These are phyloP conservation scores for Lepidothrix coronata DNA, from an alignment of 2,113 vertebrate genomes.

Conservation along the genomic window DNA sequence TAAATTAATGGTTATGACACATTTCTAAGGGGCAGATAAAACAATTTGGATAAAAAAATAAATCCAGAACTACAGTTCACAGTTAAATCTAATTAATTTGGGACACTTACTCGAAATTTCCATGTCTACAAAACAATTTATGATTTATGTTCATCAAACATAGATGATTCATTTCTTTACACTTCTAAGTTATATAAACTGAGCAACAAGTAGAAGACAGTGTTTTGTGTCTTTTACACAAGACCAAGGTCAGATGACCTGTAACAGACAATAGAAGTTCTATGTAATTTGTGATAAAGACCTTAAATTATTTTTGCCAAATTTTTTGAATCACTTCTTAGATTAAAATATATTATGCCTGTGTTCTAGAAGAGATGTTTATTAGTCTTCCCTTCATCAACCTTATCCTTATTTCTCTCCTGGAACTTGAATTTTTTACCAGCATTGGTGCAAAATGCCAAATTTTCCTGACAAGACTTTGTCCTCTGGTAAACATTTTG, in stretches of 20 bases:
- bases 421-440: background rate
- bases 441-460: background rate
- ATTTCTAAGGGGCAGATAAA: background rate
- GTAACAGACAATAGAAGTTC: background rate
- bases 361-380: background rate
- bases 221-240: background rate
- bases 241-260: background rate
- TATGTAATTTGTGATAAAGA: background rate
- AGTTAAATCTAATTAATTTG: background rate
- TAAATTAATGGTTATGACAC: background rate
- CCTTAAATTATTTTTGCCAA: background rate
- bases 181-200: background rate
- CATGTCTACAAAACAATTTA: rapidly evolving
- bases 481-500: background rate
- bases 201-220: background rate
- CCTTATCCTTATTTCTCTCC: background rate
- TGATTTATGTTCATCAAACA: background rate
- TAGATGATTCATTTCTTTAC: background rate
- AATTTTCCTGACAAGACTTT: background rate
- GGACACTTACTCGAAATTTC: background rate
- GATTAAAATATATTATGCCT: background rate
- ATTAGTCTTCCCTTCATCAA: background rate
- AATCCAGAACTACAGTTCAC: background rate
- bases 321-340: background rate
- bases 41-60: background rate